Base-by-base conservation (phyloP, 2,888 invertebrate genomes). In the Drosophila tripunctata region DNA sequence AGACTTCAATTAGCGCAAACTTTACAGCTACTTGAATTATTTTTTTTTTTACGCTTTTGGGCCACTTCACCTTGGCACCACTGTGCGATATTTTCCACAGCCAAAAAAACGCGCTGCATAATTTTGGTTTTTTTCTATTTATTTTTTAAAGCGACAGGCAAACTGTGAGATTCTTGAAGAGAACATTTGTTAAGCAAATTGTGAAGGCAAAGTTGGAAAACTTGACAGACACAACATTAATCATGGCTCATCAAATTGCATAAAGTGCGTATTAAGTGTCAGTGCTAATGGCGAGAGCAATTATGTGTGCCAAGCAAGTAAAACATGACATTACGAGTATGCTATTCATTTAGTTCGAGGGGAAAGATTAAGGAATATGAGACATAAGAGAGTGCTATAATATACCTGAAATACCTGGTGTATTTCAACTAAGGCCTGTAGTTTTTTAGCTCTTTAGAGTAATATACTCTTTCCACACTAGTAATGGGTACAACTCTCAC, bases 111-210 rank as follows among this genome's bases (percentile, higher is more conserved):
- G 43, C 43, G 43, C 43, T 57, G 66, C 69, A 60, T 43, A 55
- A 41, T 51, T 27, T 27, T 27, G 10, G 21, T 21, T 21, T 21
- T 21, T 21, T 21, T 21, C 4, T 21, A 4, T 21, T 21, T 41
- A 22, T 24, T 58, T 57, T 54, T 22, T 5, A 40, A 33, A 8
- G 7, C 38, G 14, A 6, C 48, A 43, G 43, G 12, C 27, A 51
- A 56, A 36, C 43, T 40, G 56, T 36, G 24, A 27, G 4, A 22
- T 41, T 14, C 24, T 17, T 21, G 50, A 14, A 6, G 15, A 36
- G 48, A 56, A 58, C 67, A 77, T 80, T 77, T 83, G 78, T 80
- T 70, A 44, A 67, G 68, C 81, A 78, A 82, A 77, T 79, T 79
- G n/a, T 66, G 75, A 12, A 7, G n/a, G 12, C 44, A 43, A 22